Evolutionary conservation across 1,140 invertebrate genomes (phyloP), one percentile per base, ranked within the genome.

Genomic region (Hylyphantes graminicola): DNA sequence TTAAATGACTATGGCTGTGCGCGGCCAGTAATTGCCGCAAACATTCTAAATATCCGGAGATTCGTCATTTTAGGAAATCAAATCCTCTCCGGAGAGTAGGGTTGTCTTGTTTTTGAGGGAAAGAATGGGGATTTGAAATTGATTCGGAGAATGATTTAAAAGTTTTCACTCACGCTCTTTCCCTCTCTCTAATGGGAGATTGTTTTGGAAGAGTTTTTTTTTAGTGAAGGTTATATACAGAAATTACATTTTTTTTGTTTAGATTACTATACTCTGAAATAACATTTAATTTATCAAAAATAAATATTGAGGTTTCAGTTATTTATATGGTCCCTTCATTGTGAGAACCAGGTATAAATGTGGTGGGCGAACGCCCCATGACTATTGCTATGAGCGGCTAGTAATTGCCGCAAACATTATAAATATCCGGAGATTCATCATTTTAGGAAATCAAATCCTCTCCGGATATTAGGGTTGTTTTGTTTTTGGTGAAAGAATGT

Each of bases 321-420:
- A n/a, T 64, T 79, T 79, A 79, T 68, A 68, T 79, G 70, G n/a
- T n/a, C n/a, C n/a, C 64, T 79, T 65, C 65, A 70, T 79, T 79
- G n/a, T n/a, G 77, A 68, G 77, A 79, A 79, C 57, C 77, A 59
- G 53, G 64, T 53, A 64, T 68, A 64, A 79, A 70, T 59, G 77
- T 65, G 59, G 11, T 50, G 17, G 61, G 10, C 61, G 17, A 15
- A 17, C 61, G 75, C 61, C 75, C n/a, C 70, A 79, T 79, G 59
- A 79, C 77, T 79, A 79, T 70, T 64, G 77, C 77, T n/a, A 65
- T 70, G 77, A 64, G 9, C n/a, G 65, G 51, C 77, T 17, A 67
- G 77, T 79, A 79, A 79, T 79, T 79, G 77, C 77, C 77, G 77
- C 77, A 79, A 79, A 79, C 64, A 79, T 79, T 79, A 79, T 79